Conservation (phyloP, 2,888 invertebrate species). For the Cantharis nigra region DNA sequence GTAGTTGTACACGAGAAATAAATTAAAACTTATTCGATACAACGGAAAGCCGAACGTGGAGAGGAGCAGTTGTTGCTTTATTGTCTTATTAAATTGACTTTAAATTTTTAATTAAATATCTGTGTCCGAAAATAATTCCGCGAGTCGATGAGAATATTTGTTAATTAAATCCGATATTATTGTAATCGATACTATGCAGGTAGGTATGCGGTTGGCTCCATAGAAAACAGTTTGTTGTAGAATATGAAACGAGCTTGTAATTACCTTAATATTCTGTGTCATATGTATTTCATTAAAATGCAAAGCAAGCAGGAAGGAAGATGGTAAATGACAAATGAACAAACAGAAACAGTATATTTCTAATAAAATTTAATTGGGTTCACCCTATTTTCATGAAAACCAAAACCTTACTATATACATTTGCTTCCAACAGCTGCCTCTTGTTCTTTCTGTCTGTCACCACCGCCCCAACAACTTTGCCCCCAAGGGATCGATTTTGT, state of each 20-base stretch:
- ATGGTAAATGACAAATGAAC: conserved; percentile 17
- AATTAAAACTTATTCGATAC: neutral
- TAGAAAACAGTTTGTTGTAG: neutral
- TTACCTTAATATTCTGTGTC: conserved; percentile 12
- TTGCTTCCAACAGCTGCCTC: conserved; percentile 13
- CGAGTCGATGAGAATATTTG: neutral
- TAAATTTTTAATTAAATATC: neutral
- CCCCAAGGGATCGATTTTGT: conserved; percentile 12
- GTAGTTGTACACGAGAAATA: neutral
- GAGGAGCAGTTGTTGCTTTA: neutral
- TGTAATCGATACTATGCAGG: neutral
- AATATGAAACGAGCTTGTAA: conserved; percentile 9
- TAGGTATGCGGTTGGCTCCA: neutral
- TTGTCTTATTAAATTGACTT: neutral
- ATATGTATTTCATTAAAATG: conserved; percentile 22
- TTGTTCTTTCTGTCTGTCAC: conserved; percentile 15
- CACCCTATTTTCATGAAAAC: conserved; percentile 20
- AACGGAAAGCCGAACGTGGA: neutral
- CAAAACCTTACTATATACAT: conserved; percentile 12
- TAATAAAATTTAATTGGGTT: conserved; percentile 27
- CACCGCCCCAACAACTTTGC: conserved; percentile 10
- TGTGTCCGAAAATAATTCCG: neutral
- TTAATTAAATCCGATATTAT: neutral
- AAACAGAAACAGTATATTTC: conserved; percentile 21
- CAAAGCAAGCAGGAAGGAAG: conserved; percentile 6